phyloP scores from a whole-genome alignment of 2,797 vertebrate species.

The Eremophila alpestris region DNA sequence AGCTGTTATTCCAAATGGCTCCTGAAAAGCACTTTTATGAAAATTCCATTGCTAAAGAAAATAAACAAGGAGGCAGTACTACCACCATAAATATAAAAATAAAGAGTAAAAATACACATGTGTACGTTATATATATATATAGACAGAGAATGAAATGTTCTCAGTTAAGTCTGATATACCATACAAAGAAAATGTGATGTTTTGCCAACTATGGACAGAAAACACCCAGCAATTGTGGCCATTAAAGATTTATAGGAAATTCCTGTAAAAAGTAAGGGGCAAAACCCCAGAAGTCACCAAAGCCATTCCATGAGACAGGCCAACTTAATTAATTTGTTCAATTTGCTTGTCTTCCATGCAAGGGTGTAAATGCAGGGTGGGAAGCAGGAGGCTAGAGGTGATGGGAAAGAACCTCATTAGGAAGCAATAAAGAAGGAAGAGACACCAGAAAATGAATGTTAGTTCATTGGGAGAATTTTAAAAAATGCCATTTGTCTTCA shows the following conservation, averaged over 20 bases:
- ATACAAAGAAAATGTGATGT: neutral
- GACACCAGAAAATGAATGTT: conserved; percentile 50
- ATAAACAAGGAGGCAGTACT: neutral
- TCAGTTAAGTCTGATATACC: neutral
- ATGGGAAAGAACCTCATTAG: conserved; percentile 67
- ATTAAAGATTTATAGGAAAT: neutral
- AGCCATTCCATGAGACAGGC: neutral
- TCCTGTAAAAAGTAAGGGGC: neutral
- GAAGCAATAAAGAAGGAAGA: conserved; percentile 57
- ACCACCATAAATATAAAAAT: conserved; percentile 1
- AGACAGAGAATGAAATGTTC: conserved; percentile 3
- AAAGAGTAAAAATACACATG: neutral
- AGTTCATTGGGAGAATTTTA: conserved; percentile 46
- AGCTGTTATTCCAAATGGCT: neutral
- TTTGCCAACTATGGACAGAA: neutral
- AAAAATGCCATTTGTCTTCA: conserved; percentile 73
- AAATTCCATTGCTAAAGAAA: conserved; percentile 34
- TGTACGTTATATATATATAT: neutral
- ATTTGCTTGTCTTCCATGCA: neutral
- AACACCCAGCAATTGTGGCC: neutral
- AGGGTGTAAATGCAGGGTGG: neutral
- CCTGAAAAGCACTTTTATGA: neutral
- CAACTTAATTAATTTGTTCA: conserved; percentile 30
- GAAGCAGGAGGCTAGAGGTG: conserved; percentile 35
- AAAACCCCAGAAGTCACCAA: neutral